phyloP scores from a whole-genome alignment of 2,797 vertebrate genomes.

The Rhyacichthys aspro region DNA sequence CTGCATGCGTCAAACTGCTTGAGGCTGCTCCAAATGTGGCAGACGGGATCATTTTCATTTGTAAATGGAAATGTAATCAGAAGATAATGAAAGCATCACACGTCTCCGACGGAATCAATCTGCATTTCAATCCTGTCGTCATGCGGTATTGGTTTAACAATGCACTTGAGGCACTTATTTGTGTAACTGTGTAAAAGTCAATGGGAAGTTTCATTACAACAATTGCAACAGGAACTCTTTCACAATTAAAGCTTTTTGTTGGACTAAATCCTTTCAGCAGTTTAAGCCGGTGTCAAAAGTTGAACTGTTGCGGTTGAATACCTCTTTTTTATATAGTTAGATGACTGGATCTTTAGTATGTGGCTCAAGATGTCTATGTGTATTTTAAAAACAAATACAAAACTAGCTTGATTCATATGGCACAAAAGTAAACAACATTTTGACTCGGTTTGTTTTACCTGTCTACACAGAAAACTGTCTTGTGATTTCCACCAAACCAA shows the following conservation, averaged over 20 bases:
- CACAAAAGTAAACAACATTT: too few relatives aligned
- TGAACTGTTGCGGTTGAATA: conserved; percentile 6
- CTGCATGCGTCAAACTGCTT: conserved; percentile 11
- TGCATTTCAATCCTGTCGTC: conserved; percentile 33
- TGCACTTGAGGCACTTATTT: conserved; percentile 12
- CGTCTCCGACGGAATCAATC: conserved; percentile 42
- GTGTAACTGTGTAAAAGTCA: conserved; percentile 21
- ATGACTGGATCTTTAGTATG: not conserved
- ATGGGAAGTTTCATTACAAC: conserved; percentile 4
- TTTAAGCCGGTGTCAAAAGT: conserved; percentile 11
- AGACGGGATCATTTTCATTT: conserved; percentile 40
- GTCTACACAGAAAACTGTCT: too few relatives aligned
- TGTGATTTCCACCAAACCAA: too few relatives aligned
- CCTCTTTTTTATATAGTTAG: not conserved
- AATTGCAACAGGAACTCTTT: not conserved
- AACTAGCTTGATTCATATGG: too few relatives aligned
- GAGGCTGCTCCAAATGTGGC: conserved; percentile 26
- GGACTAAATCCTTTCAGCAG: not conserved
- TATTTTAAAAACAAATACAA: too few relatives aligned
- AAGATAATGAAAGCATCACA: conserved; percentile 60
- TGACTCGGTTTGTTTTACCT: too few relatives aligned
- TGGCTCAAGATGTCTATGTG: too few relatives aligned
- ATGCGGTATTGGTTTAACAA: conserved; percentile 27
- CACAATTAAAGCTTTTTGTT: conserved; percentile 13
- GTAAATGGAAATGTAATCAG: conserved; percentile 71